Evolutionary conservation across 2,888 invertebrate genomes (phyloP).

Genomic region (Drosophila demipolita): DNA sequence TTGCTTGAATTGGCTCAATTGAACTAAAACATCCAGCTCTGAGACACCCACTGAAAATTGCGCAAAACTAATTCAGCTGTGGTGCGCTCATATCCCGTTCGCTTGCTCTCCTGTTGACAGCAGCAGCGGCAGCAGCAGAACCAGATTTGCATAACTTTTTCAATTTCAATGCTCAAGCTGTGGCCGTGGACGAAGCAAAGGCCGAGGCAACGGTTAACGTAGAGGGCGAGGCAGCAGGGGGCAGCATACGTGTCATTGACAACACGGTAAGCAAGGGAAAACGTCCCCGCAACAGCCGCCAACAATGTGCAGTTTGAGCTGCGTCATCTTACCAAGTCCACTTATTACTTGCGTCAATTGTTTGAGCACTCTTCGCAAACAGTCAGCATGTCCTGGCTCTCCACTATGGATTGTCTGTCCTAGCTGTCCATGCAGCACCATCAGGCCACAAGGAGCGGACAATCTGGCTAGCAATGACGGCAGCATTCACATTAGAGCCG

Average conservation of each 20-base stretch:
- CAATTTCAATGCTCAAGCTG: slow-evolving; percentile 80
- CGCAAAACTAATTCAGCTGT: slow-evolving; percentile 76
- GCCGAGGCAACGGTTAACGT: slow-evolving; percentile 42
- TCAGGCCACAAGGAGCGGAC: slow-evolving; percentile 7
- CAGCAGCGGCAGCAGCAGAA: slow-evolving; percentile 17
- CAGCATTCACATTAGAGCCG: slow-evolving; percentile 53
- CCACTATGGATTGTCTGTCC: not conserved
- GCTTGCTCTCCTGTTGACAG: slow-evolving; percentile 50
- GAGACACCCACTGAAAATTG: slow-evolving; percentile 32
- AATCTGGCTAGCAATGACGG: slow-evolving; percentile 31
- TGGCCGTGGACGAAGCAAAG: slow-evolving; percentile 66
- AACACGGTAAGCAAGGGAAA: slow-evolving; percentile 3
- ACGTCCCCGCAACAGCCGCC: slow-evolving; percentile 18
- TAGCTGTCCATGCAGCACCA: not conserved
- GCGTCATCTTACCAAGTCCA: slow-evolving; percentile 51
- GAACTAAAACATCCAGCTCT: not conserved
- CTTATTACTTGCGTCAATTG: slow-evolving; percentile 77
- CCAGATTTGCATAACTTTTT: slow-evolving; percentile 78
- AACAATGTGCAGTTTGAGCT: slow-evolving; percentile 60
- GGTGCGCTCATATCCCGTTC: slow-evolving; percentile 63
- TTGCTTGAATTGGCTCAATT: slow-evolving; percentile 1
- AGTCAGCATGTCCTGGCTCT: slow-evolving; percentile 22
- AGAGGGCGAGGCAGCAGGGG: not conserved
- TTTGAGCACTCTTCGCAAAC: slow-evolving; percentile 61
- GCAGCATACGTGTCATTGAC: slow-evolving; percentile 57